Conservation (phyloP, 2,113 vertebrate genomes). For the Sinocyclocheilus anshuiensis region DNA sequence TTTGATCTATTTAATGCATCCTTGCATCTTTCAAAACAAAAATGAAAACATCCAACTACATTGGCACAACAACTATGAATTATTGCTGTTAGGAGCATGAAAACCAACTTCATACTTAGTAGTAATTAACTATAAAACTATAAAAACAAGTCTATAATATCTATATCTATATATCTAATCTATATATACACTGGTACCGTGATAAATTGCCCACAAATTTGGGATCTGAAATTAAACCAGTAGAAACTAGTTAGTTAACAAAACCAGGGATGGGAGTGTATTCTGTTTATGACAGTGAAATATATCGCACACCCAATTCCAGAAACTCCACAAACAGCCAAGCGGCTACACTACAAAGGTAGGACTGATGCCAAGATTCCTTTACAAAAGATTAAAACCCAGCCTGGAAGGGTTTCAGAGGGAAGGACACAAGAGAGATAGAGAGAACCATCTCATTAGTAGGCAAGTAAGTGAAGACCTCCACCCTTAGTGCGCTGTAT, state of each 20-base stretch:
- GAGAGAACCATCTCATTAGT: slow-evolving; percentile 66
- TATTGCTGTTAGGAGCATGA: background rate
- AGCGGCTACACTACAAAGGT: background rate
- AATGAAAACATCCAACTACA: background rate
- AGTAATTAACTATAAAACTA: background rate
- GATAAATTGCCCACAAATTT: background rate
- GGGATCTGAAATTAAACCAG: background rate
- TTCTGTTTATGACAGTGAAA: background rate
- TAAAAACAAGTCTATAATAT: background rate
- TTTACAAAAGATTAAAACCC: slow-evolving; percentile 34
- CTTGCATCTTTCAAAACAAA: background rate
- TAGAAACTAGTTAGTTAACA: background rate
- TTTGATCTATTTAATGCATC: background rate
- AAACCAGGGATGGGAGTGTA: background rate
- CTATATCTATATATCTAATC: background rate
- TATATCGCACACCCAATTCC: background rate
- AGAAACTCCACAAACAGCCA: background rate
- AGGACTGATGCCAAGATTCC: slow-evolving; percentile 20
- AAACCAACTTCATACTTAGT: background rate
- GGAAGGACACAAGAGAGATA: background rate
- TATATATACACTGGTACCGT: background rate
- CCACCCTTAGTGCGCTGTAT: slow-evolving; percentile 63
- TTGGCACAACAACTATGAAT: background rate
- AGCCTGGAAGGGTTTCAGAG: slow-evolving; percentile 3
- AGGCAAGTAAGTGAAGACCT: slow-evolving; percentile 60